phyloP scores from a whole-genome alignment of 1,140 invertebrate genomes.

The Venustaconcha ellipsiformis region DNA sequence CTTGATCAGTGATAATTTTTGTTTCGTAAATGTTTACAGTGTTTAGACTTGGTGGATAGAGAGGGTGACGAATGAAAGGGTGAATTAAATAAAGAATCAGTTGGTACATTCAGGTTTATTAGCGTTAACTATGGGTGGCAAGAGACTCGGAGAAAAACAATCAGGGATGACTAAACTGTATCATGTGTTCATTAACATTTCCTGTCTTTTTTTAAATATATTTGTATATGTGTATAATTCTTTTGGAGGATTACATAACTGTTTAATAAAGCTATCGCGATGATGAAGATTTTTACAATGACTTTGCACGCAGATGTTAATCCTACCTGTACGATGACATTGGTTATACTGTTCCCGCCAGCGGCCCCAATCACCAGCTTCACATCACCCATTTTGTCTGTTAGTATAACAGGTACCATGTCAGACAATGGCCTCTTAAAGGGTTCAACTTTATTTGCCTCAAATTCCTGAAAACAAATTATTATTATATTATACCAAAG shows the following conservation, averaged over 20 bases:
- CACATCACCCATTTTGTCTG: constrained; percentile 78
- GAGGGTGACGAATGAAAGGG: too few species aligned
- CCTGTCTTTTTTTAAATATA: too few species aligned
- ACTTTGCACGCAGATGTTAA: background rate
- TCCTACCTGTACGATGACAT: constrained; percentile 81
- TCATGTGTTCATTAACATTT: too few species aligned
- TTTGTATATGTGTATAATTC: background rate
- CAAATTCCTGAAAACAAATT: constrained; percentile 6
- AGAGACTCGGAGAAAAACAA: background rate
- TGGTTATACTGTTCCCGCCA: constrained; percentile 90
- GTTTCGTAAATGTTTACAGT: too few species aligned
- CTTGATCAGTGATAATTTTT: too few species aligned
- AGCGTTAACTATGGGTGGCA: too few species aligned
- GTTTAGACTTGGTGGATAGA: too few species aligned
- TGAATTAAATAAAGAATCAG: too few species aligned
- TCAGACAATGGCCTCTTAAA: constrained; percentile 91
- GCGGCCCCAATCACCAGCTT: constrained; percentile 86
- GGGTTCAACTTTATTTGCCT: constrained; percentile 79
- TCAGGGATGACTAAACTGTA: background rate
- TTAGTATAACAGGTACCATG: constrained; percentile 87
- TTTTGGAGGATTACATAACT: background rate
- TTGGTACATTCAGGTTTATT: too few species aligned
- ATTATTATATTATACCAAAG: too few species aligned
- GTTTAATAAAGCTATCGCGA: too few species aligned
- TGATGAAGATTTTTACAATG: too few species aligned